A percentile compares a stretch with the other conserved stretches of the same genome.
Conservation (phyloP, 23 tunicate species). For the Corella eumyota region DNA sequence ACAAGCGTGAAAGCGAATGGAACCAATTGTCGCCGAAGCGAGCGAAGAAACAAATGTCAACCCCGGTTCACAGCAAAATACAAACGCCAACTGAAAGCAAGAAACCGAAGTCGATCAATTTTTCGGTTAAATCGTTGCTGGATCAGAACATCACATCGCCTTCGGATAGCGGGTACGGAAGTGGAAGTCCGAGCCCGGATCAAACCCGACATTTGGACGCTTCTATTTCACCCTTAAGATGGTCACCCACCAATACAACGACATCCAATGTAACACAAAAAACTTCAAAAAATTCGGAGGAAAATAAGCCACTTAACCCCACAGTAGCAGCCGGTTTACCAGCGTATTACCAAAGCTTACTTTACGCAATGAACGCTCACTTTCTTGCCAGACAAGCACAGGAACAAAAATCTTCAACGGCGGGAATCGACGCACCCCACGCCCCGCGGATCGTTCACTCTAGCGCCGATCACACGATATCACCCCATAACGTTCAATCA, state of each 20-base stretch:
- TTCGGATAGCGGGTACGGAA: constrained; percentile 88
- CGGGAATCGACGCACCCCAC: constrained; percentile 7
- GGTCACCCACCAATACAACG: not conserved
- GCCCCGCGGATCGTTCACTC: no score
- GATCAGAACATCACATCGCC: constrained; percentile 49
- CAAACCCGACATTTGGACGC: constrained; percentile 1
- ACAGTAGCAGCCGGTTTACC: constrained; percentile 16
- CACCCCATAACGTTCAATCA: not conserved
- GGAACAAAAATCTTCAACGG: not conserved
- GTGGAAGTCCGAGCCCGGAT: constrained; percentile 82
- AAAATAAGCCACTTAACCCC: not conserved
- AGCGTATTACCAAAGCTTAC: constrained; percentile 34
- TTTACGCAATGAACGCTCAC: constrained; percentile 51
- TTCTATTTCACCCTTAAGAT: constrained; percentile 4
- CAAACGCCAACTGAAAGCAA: not conserved
- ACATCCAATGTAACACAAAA: not conserved
- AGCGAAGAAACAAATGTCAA: not conserved
- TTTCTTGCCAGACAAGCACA: constrained; percentile 25
- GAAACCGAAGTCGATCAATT: constrained; percentile 20
- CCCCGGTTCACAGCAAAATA: no score
- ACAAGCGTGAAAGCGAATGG: not conserved
- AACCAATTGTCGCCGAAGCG: not conserved
- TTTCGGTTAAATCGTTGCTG: constrained; percentile 26
- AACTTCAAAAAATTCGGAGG: not conserved
- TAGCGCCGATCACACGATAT: not conserved